Conservation (phyloP, 2,797 vertebrate genomes). For the Dicrostonyx torquatus region DNA sequence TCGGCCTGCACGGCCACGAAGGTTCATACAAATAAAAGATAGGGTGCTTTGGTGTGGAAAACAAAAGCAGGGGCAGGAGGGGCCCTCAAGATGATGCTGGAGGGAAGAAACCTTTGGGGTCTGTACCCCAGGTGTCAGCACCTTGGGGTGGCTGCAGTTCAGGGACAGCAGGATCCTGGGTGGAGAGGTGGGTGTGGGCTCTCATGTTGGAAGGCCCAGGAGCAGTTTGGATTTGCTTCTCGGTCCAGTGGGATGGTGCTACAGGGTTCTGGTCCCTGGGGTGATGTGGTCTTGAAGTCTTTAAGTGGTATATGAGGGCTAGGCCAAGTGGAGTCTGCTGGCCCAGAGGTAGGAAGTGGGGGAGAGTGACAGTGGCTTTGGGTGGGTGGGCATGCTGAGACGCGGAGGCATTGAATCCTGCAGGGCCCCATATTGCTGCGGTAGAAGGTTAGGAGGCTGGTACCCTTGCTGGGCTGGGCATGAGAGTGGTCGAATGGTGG, state of each 20-base stretch:
- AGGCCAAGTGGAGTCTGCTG: not conserved
- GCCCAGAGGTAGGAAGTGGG: no score
- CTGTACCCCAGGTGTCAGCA: no score
- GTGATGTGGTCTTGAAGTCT: not conserved
- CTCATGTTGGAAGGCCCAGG: rapidly evolving
- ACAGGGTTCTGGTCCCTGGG: not conserved
- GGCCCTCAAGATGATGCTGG: no score
- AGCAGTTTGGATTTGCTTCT: not conserved
- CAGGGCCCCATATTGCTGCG: not conserved
- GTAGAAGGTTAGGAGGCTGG: no score
- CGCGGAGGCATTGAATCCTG: rapidly evolving
- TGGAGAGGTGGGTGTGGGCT: not conserved
- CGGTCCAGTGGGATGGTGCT: not conserved
- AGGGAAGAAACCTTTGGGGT: not conserved
- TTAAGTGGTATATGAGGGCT: rapidly evolving
- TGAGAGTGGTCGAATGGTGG: rapidly evolving
- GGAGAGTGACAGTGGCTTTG: rapidly evolving
- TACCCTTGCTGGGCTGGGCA: not conserved
- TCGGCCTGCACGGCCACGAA: not conserved
- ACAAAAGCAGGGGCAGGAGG: not conserved
- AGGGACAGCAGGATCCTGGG: not conserved
- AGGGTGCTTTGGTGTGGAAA: not conserved
- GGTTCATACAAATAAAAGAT: not conserved
- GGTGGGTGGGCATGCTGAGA: not conserved
- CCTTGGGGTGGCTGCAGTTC: no score